Evolutionary conservation across 2,888 invertebrate genomes (phyloP).

Genomic region (Petrolisthes cinctipes): DNA sequence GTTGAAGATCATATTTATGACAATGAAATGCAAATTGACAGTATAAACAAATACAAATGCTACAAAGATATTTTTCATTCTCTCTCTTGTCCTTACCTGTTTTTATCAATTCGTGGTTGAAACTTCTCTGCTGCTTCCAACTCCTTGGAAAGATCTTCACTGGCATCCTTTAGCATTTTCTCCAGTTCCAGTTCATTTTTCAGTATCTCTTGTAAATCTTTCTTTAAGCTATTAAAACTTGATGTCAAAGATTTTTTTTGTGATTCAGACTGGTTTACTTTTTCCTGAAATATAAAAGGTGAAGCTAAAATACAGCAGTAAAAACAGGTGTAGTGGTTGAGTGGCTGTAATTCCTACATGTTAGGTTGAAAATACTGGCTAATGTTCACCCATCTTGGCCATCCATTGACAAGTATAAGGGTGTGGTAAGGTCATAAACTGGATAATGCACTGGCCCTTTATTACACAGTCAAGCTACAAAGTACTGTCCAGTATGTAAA

Average conservation of each 20-base stretch:
- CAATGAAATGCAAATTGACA: no score
- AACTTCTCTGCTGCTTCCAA: not conserved
- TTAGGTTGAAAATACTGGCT: no score
- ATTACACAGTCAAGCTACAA: no score
- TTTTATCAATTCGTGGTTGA: constrained; percentile 6
- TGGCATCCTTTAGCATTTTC: not conserved
- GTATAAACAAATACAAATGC: not conserved
- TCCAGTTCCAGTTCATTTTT: not conserved
- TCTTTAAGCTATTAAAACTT: not conserved
- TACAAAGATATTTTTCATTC: not conserved
- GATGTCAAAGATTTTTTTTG: not conserved
- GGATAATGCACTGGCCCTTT: no score
- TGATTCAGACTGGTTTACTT: not conserved
- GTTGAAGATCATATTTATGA: no score
- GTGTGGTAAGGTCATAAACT: no score
- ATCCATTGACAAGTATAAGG: no score
- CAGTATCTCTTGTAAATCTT: not conserved
- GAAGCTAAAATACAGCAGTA: no score
- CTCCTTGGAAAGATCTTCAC: not conserved
- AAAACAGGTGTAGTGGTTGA: no score
- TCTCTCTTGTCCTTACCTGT: not conserved
- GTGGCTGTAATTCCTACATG: no score
- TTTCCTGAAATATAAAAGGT: not conserved
- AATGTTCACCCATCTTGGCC: no score
- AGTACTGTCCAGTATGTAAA: not conserved